Percentiles rank a stretch among this genome's conserved stretches.
Evolutionary conservation across 2,888 invertebrate species (phyloP).

Genomic region (Blastobasis adustella): DNA sequence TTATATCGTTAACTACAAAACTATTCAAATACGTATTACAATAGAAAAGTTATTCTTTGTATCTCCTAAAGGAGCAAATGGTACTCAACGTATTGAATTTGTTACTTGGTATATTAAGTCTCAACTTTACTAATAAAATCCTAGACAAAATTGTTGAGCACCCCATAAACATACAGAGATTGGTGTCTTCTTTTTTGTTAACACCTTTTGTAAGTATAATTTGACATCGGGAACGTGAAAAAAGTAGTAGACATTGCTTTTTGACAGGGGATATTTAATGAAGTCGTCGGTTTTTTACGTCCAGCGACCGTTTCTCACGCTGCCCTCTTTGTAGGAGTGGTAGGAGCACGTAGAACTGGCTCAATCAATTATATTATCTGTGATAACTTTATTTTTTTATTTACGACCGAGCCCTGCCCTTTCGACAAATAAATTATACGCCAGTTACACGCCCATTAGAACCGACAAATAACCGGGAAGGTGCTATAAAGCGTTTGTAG

Average conservation of each 20-base stretch:
- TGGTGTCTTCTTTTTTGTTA: constrained; percentile 63
- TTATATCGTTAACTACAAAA: neutral
- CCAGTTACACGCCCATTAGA: constrained; percentile 53
- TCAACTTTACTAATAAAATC: constrained; percentile 4
- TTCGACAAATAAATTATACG: constrained; percentile 63
- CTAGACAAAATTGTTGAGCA: constrained; percentile 49
- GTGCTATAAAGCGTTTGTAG: too few species aligned
- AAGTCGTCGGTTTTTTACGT: constrained; percentile 58
- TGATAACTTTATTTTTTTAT: constrained; percentile 58
- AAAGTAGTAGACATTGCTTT: constrained; percentile 68
- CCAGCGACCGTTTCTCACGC: constrained; percentile 55
- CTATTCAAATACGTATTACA: neutral
- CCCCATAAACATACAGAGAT: constrained; percentile 41
- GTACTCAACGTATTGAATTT: neutral
- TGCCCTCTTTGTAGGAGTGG: constrained; percentile 57
- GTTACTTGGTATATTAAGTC: constrained; percentile 1
- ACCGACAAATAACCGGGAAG: too few species aligned
- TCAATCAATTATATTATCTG: constrained; percentile 72
- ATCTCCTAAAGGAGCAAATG: neutral
- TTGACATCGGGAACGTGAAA: constrained; percentile 70
- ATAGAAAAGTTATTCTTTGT: neutral
- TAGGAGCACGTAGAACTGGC: constrained; percentile 62
- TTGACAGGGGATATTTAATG: constrained; percentile 74
- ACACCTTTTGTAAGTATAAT: constrained; percentile 73
- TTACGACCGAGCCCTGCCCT: constrained; percentile 31